A percentile compares a stretch with the other conserved stretches of the same genome.
Evolutionary conservation across 2,113 vertebrate species (phyloP).

Genomic region (Micronycteris hirsuta): DNA sequence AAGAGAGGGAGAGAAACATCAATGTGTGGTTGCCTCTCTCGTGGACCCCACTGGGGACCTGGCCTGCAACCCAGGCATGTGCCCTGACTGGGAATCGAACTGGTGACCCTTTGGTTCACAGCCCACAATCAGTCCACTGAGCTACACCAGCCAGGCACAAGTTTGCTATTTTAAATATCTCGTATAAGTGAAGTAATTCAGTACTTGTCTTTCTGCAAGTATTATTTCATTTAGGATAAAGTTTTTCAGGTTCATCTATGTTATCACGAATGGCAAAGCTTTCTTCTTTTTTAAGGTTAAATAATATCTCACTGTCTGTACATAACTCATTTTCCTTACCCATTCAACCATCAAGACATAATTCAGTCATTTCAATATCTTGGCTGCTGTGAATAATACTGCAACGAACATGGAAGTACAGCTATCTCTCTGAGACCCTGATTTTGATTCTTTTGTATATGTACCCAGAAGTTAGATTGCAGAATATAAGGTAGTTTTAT

Average conservation of each 20-base stretch:
- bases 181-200: background rate
- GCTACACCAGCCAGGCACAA: no score
- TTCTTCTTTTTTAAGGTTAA: background rate
- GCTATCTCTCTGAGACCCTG: background rate
- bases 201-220: background rate
- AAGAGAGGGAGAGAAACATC: no score
- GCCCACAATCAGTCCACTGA: no score
- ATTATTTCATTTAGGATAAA: background rate
- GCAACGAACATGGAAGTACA: background rate
- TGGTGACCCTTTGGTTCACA: no score
- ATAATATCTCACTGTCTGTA: background rate
- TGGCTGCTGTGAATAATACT: background rate
- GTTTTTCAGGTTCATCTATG: background rate
- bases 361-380: background rate
- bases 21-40: no score
- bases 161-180: background rate
- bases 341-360: background rate
- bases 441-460: background rate
- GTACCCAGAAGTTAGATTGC: background rate
- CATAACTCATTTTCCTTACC: background rate
- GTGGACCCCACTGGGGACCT: no score
- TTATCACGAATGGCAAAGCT: background rate
- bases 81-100: no score
- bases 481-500: background rate
- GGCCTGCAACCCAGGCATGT: no score